Evolutionary conservation across 1,140 invertebrate genomes (phyloP).

Genomic region (Holotrichia oblita): DNA sequence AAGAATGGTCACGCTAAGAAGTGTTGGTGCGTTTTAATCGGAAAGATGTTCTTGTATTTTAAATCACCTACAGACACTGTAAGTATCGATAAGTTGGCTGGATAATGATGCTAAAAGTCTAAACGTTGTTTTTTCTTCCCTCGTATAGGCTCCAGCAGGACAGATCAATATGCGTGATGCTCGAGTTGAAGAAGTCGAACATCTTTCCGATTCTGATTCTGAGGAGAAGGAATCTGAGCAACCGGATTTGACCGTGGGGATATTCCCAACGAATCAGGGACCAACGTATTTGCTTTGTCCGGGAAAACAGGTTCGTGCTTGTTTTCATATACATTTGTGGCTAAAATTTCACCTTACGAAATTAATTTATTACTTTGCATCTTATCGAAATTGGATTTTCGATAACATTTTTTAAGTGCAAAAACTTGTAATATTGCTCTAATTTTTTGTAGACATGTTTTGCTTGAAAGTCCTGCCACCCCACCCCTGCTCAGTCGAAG

Average conservation of each 20-base stretch:
- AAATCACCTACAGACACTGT: conserved; percentile 91
- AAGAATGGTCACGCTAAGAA: conserved; percentile 95
- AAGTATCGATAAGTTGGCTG: conserved; percentile 56
- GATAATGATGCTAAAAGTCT: neutral
- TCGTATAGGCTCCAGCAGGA: conserved; percentile 85
- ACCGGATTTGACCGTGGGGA: conserved; percentile 85
- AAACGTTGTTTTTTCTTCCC: conserved; percentile 8
- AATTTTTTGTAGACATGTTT: no score
- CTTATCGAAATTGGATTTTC: no score
- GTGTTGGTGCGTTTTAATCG: conserved; percentile 94
- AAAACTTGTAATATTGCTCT: no score
- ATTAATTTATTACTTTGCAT: no score
- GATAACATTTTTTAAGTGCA: no score
- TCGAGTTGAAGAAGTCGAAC: conserved; percentile 92
- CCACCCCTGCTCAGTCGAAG: no score
- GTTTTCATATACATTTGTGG: no score
- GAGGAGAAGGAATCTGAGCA: conserved; percentile 85
- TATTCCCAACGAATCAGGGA: conserved; percentile 89
- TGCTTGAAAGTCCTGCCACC: no score
- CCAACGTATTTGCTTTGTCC: conserved; percentile 92
- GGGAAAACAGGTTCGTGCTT: conserved; percentile 77
- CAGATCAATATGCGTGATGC: conserved; percentile 96
- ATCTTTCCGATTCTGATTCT: conserved; percentile 90
- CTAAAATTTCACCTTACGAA: no score
- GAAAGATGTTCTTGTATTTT: conserved; percentile 96